These are phyloP conservation scores for Drosophila meridiana DNA, from an alignment of 2,888 invertebrate species.

Conservation along the genomic window DNA sequence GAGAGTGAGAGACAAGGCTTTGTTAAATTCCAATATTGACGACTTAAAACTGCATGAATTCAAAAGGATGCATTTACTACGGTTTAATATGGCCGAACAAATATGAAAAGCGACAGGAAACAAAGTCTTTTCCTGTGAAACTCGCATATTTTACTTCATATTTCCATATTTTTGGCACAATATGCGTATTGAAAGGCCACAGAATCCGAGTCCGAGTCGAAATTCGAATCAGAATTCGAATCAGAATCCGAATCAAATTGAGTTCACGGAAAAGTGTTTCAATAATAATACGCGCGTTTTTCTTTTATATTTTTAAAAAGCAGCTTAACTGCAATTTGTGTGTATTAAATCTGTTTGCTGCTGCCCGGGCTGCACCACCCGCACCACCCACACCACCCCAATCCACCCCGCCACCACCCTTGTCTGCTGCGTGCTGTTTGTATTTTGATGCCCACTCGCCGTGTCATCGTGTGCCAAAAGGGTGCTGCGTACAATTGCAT, in stretches of 20 bases:
- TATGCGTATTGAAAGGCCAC: neutral
- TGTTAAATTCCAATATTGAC: neutral
- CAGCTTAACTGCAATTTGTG: slow-evolving; percentile 20
- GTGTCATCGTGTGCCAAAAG: slow-evolving; percentile 11
- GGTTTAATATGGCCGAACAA: too few species aligned
- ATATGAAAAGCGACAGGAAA: neutral
- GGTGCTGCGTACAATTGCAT: slow-evolving; percentile 20
- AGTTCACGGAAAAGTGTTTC: slow-evolving; percentile 3
- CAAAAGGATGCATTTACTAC: neutral
- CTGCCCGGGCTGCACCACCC: neutral
- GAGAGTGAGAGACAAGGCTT: too few species aligned
- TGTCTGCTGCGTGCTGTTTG: neutral
- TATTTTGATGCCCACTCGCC: slow-evolving; percentile 3
- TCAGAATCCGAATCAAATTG: slow-evolving; percentile 1
- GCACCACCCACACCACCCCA: too few species aligned
- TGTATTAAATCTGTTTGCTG: slow-evolving; percentile 1
- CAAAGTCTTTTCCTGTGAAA: neutral
- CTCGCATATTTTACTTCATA: neutral
- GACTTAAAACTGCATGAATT: neutral
- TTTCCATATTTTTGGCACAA: neutral
- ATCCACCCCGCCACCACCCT: neutral
- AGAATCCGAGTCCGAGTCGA: neutral
- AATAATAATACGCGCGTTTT: neutral
- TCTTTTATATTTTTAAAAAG: slow-evolving; percentile 5
- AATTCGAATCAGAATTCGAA: too few species aligned